These are phyloP conservation scores for Ondatra zibethicus DNA, from an alignment of 2,113 vertebrate species.

Conservation along the genomic window DNA sequence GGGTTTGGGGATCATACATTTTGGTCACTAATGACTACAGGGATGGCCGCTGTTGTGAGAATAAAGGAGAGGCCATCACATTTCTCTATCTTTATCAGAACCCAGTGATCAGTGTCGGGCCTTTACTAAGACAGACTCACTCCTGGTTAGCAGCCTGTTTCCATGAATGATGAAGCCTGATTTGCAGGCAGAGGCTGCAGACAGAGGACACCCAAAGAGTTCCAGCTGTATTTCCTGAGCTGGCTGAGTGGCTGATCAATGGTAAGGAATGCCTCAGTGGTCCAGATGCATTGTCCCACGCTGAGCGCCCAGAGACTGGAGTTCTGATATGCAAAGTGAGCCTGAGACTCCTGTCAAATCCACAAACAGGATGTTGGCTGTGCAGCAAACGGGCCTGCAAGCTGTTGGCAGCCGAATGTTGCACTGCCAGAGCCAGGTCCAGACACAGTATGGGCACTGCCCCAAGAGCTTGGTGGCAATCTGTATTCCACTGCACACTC, in stretches of 20 bases:
- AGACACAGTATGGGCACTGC: neutral
- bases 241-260: neutral
- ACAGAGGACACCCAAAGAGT: neutral
- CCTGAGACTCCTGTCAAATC: constrained; percentile 48
- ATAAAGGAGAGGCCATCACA: neutral
- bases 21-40: neutral
- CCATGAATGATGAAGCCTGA: constrained; percentile 51
- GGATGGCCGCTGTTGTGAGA: constrained; percentile 59
- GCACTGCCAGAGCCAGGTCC: constrained; percentile 21
- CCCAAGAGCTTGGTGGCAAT: constrained; percentile 57
- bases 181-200: neutral
- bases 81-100: constrained; percentile 47
- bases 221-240: neutral
- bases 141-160: constrained; percentile 30
- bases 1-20: neutral
- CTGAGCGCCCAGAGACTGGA: neutral
- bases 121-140: constrained; percentile 46
- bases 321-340: constrained; percentile 54
- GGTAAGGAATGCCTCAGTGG: neutral
- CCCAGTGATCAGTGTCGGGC: neutral
- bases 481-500: constrained; percentile 59
- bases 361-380: constrained; percentile 61
- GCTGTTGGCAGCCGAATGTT: constrained; percentile 17
- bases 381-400: constrained; percentile 56
- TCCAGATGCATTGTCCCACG: constrained; percentile 46